These are phyloP conservation scores for Disparrhopalites patrizii DNA, from an alignment of 2,888 invertebrate genomes.

Conservation along the genomic window DNA sequence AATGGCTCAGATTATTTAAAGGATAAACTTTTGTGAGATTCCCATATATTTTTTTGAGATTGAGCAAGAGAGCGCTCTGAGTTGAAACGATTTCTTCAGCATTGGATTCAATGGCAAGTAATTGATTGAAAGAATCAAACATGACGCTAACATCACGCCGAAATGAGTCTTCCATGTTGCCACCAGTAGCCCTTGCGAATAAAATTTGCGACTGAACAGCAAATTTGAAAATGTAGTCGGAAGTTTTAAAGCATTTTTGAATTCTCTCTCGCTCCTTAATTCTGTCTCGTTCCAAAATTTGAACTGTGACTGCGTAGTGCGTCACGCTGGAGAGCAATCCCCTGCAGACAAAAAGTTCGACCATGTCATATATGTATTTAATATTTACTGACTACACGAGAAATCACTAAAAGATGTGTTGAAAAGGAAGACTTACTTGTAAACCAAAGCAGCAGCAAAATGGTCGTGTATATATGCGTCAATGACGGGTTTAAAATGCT, in stretches of 20 bases:
- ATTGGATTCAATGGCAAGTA: slow-evolving; percentile 58
- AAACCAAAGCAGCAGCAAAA: slow-evolving; percentile 90
- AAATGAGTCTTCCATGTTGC: slow-evolving; percentile 84
- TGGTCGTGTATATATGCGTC: slow-evolving; percentile 91
- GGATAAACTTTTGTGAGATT: slow-evolving; percentile 61
- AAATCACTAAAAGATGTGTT: background rate
- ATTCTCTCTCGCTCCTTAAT: slow-evolving; percentile 87
- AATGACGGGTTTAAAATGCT: slow-evolving; percentile 89
- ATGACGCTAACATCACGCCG: slow-evolving; percentile 63
- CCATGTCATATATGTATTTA: background rate
- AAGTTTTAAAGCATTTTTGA: slow-evolving; percentile 80
- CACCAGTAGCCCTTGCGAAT: slow-evolving; percentile 80
- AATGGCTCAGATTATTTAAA: slow-evolving; percentile 70
- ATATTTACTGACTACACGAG: too few relatives aligned
- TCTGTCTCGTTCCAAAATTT: slow-evolving; percentile 73
- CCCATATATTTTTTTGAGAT: slow-evolving; percentile 77
- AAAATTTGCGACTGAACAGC: slow-evolving; percentile 82
- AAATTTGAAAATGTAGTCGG: slow-evolving; percentile 88
- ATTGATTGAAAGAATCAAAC: slow-evolving; percentile 70
- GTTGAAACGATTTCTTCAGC: slow-evolving; percentile 16
- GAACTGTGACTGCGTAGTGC: slow-evolving; percentile 73
- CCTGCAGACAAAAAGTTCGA: slow-evolving; percentile 53
- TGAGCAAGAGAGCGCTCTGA: slow-evolving; percentile 73
- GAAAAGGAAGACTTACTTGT: slow-evolving; percentile 64
- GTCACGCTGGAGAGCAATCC: slow-evolving; percentile 83